These are phyloP conservation scores for Cardiocondyla obscurior DNA, from an alignment of 1,140 invertebrate genomes.

Conservation along the genomic window DNA sequence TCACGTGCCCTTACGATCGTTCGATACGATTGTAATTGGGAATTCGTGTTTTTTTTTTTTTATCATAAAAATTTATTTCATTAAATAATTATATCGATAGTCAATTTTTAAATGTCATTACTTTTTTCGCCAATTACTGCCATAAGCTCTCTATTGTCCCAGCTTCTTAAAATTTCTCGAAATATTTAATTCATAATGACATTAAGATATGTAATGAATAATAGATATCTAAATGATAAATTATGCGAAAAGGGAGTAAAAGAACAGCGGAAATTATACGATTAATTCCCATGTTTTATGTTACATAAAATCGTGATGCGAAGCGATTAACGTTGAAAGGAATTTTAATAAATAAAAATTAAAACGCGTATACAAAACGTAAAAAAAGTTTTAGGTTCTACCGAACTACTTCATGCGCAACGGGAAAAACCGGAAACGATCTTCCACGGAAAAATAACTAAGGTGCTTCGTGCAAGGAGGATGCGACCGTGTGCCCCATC, in stretches of 20 bases:
- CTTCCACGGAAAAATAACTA: constrained; percentile 45
- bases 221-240: neutral
- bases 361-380: neutral
- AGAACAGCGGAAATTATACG: neutral
- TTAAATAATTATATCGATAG: neutral
- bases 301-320: neutral
- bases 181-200: neutral
- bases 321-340: neutral
- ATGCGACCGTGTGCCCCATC: constrained; percentile 23
- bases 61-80: constrained; percentile 1
- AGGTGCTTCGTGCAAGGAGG: constrained; percentile 1
- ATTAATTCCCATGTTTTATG: neutral
- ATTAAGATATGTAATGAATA: neutral
- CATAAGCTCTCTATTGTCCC: neutral
- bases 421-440: constrained; percentile 28
- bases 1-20: constrained; percentile 36
- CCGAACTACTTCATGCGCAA: neutral
- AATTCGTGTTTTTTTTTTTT: neutral
- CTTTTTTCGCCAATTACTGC: neutral
- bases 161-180: neutral
- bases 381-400: constrained; percentile 27
- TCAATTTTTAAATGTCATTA: neutral
- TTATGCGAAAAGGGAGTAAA: neutral
- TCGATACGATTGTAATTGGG: constrained; percentile 13
- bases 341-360: constrained; percentile 13